These are phyloP conservation scores for Rhincodon typus DNA, from an alignment of 2,797 vertebrate genomes.

Conservation along the genomic window DNA sequence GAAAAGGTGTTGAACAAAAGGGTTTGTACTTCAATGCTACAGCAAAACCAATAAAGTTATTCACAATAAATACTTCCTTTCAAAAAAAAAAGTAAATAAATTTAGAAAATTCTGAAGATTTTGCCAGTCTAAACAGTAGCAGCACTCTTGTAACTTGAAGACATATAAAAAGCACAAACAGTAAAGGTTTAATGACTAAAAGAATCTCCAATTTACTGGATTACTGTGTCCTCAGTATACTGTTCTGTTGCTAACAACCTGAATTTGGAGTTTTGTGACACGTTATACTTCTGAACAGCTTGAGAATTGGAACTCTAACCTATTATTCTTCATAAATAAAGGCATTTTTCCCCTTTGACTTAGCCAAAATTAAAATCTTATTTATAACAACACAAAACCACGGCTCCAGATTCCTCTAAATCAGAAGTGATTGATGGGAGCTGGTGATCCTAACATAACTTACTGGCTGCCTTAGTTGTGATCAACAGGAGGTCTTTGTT, in stretches of 20 bases:
- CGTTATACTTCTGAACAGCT: neutral
- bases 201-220: neutral
- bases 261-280: conserved; percentile 5
- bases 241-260: neutral
- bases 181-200: neutral
- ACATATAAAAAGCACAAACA: neutral
- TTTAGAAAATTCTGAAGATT: neutral
- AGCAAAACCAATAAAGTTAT: neutral
- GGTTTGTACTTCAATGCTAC: neutral
- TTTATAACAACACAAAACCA: neutral
- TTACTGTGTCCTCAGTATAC: neutral
- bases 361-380: neutral
- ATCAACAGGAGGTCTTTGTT: neutral
- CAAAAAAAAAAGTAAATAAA: neutral
- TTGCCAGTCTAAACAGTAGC: neutral
- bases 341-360: neutral
- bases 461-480: neutral
- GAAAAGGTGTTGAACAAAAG: neutral
- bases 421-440: neutral
- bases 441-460: neutral
- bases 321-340: neutral
- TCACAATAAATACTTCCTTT: too few species aligned
- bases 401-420: neutral
- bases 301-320: too few species aligned
- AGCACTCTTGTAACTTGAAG: neutral